A percentile compares a stretch with the other conserved stretches of the same genome.
Evolutionary conservation across 2,888 invertebrate genomes (phyloP).

Genomic region (Neoaliturus tenellus): DNA sequence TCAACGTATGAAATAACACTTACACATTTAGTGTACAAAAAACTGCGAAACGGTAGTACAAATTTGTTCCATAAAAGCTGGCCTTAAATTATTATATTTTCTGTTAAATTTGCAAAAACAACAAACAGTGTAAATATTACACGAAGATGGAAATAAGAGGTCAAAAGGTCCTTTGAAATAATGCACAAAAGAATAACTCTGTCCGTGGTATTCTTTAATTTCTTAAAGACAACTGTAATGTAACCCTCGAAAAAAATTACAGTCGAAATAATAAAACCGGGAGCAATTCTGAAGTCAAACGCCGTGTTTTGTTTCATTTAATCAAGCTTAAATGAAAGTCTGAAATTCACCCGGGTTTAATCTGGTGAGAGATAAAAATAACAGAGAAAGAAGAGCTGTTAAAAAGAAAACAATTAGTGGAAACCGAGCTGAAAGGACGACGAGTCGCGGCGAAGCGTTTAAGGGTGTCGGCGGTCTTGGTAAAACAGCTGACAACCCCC

Average conservation of each 20-base stretch:
- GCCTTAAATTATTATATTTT: too few species aligned
- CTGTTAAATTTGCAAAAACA: too few species aligned
- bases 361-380: slow-evolving; percentile 42
- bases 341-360: slow-evolving; percentile 49
- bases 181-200: neutral
- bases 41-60: too few species aligned
- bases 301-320: slow-evolving; percentile 33
- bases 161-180: too few species aligned
- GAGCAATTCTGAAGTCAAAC: slow-evolving; percentile 6
- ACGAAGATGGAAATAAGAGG: too few species aligned
- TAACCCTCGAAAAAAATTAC: neutral
- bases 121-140: too few species aligned
- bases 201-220: neutral
- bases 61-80: too few species aligned
- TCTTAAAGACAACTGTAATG: neutral
- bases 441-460: slow-evolving; percentile 1
- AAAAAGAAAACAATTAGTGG: slow-evolving; percentile 53
- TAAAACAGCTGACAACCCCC: slow-evolving; percentile 26
- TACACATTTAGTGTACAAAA: too few species aligned
- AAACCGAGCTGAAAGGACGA: slow-evolving; percentile 40
- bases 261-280: neutral
- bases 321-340: slow-evolving; percentile 43
- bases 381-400: slow-evolving; percentile 47
- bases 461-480: slow-evolving; percentile 40
- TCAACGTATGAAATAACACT: too few species aligned